Evolutionary conservation across 2,888 invertebrate genomes (phyloP).

Genomic region (Lithophane leautieri): DNA sequence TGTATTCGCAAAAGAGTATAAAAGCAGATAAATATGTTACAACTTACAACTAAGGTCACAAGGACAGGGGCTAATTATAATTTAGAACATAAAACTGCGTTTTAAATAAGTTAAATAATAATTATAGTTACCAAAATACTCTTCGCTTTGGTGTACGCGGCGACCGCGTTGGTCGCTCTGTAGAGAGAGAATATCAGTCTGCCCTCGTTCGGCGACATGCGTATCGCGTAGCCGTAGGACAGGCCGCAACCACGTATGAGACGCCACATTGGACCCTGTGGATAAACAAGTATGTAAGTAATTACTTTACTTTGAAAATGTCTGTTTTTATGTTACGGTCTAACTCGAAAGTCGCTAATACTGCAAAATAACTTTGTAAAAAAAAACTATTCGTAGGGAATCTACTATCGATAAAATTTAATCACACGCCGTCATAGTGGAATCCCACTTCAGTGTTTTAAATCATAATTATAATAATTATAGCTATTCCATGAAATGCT

Average conservation of each 20-base stretch:
- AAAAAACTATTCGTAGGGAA: neutral
- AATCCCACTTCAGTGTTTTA: neutral
- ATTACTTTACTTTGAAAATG: neutral
- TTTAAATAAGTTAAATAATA: neutral
- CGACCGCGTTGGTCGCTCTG: slow-evolving; percentile 94
- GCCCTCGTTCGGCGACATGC: slow-evolving; percentile 92
- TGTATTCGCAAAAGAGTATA: neutral
- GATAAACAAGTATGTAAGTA: neutral
- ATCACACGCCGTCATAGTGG: neutral
- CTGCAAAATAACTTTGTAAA: neutral
- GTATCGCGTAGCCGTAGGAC: slow-evolving; percentile 94
- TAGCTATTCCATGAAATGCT: neutral
- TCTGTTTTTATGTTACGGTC: neutral
- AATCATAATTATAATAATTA: neutral
- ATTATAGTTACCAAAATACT: slow-evolving; percentile 90
- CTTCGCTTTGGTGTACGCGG: slow-evolving; percentile 94
- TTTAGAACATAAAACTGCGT: neutral
- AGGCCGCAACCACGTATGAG: slow-evolving; percentile 96
- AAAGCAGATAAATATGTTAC: neutral
- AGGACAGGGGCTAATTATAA: neutral
- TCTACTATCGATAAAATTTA: neutral
- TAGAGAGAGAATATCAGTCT: slow-evolving; percentile 93
- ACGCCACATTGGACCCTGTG: slow-evolving; percentile 96
- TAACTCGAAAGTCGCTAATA: neutral
- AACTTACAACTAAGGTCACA: too few relatives aligned